Evolutionary conservation across 2,113 vertebrate species (phyloP), one percentile per base, ranked within the genome.

Genomic region (Sus scrofa): DNA sequence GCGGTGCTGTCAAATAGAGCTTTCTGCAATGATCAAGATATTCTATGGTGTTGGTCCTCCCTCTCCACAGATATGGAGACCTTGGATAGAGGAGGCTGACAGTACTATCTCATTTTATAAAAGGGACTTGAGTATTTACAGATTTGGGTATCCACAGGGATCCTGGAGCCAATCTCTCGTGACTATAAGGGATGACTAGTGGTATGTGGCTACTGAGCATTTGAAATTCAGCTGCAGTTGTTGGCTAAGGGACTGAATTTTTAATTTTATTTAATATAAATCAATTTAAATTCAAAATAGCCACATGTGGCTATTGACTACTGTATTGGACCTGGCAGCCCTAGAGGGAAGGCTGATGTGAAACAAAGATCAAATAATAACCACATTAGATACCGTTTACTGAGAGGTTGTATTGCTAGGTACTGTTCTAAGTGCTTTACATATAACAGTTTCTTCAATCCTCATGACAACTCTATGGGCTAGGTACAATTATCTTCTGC

Each of bases 241-340:
- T 71, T 39, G 52, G 39, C 34, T 39, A 24, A 73, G 84, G 34
- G 71, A 71, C 9, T 91, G 9, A 68, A 44, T 60, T 91, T 58
- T 60, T 30, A 60, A 81, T 71, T 81, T 60, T 60, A 50, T 50
- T 70, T 82, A 91, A 71, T 60, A 82, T 62, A 71, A 91, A 91
- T 39, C 34, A 81, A n/a, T 60, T 91, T 91, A 19, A 44, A 87
- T 60, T 71, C 60, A 73, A 87, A 91, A 91, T 60, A 82, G 77
- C 34, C 27, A 82, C 30, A 71, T 60, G 11, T 60, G 15, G 54
- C 37, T 81, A 82, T 30, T 50, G 75, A 81, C 50, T 32, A 62
- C 52, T 50, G 52, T 82, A 39, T 81, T 58, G 11, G 37, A 44
- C 6, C 60, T 71, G 50, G 16, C 30, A 60, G 34, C 19, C n/a